Base-by-base conservation (phyloP, 2,797 vertebrate genomes). In the Acrocephalus scirpaceus region DNA sequence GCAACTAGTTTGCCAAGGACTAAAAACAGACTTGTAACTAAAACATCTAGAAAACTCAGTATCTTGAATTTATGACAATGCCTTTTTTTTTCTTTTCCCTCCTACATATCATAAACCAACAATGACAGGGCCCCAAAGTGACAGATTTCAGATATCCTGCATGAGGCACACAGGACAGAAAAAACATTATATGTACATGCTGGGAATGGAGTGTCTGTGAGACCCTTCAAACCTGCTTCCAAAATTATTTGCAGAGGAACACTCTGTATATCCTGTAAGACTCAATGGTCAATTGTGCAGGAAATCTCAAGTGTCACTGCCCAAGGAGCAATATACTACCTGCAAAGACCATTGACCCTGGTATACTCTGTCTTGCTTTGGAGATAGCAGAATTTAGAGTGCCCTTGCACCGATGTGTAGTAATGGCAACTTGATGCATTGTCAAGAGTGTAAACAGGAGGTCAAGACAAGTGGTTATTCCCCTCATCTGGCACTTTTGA, bases 181-280 rank as follows among this genome's bases (percentile, higher is more conserved):
- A 51, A 82, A 79, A 4, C 11, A 64, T 0, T 3, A 40, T 47
- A 61, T 4, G 1, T 42, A 71, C 0, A 0, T 23, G 38, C 26
- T 15, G 7, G 58, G 34, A 92, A 83, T 2, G 0, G 42, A 71
- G 21, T 9, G 27, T 34, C 69, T 57, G 29, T n/a, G 61, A 88
- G 26, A 72, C 32, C 48, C 58, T 53, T 65, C 54, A 50, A 70
- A 88, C 7, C 42, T 53, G 53, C 26, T 77, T 62, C 44, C 47
- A 83, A 44, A 64, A 17, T 48, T 20, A 64, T 54, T 27, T 74
- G 38, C 27, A 83, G 42, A 84, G 51, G 38, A 86, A 56, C 32
- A 66, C 7, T 11, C 18, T 25, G 25, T 10, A 5, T 26, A 45
- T 48, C 25, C 57, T 45, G 3, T 56, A 71, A 83, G 30, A 57